These are phyloP conservation scores for Acrobasis suavella DNA, from an alignment of 2,888 invertebrate species.

Conservation along the genomic window DNA sequence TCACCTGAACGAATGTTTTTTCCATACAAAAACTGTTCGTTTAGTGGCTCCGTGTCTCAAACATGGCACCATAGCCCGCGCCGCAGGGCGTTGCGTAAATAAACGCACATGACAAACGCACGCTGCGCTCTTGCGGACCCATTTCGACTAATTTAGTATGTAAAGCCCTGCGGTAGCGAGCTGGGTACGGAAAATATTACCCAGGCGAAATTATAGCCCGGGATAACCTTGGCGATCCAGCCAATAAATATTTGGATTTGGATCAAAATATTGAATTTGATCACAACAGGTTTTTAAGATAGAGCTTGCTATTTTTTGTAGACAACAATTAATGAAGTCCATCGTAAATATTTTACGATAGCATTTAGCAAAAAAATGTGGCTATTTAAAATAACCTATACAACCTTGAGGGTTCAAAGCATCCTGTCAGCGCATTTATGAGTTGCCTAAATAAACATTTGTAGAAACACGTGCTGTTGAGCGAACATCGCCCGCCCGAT, in stretches of 20 bases:
- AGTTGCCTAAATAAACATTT: slow-evolving; percentile 78
- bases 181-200: slow-evolving; percentile 17
- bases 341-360: slow-evolving; percentile 10
- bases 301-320: slow-evolving; percentile 15
- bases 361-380: slow-evolving; percentile 31
- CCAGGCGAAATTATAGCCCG: slow-evolving; percentile 9
- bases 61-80: too few species aligned
- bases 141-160: slow-evolving; percentile 61
- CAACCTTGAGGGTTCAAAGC: slow-evolving; percentile 78
- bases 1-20: too few species aligned
- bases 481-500: slow-evolving; percentile 50
- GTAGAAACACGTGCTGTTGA: slow-evolving; percentile 68
- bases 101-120: slow-evolving; percentile 68
- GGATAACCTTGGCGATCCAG: slow-evolving; percentile 12
- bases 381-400: slow-evolving; percentile 58
- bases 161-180: slow-evolving; percentile 49
- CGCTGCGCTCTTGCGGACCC: slow-evolving; percentile 53
- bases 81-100: slow-evolving; percentile 69
- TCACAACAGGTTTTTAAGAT: slow-evolving; percentile 21
- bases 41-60: too few species aligned
- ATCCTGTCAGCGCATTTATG: slow-evolving; percentile 75
- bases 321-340: slow-evolving; percentile 13
- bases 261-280: slow-evolving; percentile 5
- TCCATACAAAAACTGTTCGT: too few species aligned
- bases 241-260: slow-evolving; percentile 10